Conservation (phyloP, 2,113 vertebrate species). For the Zapornia atra region DNA sequence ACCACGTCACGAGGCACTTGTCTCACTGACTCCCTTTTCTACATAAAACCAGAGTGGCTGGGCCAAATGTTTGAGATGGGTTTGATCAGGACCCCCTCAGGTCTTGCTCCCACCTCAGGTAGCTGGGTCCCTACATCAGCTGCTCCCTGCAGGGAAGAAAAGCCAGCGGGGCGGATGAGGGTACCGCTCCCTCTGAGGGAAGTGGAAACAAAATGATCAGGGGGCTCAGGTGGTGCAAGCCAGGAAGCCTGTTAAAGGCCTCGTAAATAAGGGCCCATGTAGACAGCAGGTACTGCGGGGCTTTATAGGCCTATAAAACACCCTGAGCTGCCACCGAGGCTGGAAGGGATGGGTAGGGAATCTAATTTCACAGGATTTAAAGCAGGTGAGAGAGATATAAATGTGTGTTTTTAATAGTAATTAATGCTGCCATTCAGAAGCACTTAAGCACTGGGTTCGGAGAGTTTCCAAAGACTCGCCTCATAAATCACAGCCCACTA, state of each 20-base stretch:
- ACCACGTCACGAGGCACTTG: background rate
- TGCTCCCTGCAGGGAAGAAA: background rate
- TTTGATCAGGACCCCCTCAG: background rate
- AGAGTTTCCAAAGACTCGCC: conserved; percentile 38
- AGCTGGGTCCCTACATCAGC: background rate
- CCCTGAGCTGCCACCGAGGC: conserved; percentile 48
- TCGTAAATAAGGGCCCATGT: conserved; percentile 61
- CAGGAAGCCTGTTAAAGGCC: conserved; percentile 50
- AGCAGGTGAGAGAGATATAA: conserved; percentile 74
- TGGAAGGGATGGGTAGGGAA: conserved; percentile 64
- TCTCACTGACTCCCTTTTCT: background rate
- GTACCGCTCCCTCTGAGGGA: background rate
- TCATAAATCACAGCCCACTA: conserved; percentile 42
- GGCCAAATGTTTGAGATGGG: background rate
- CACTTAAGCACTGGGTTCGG: conserved; percentile 55
- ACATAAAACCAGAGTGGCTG: background rate
- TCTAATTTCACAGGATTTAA: conserved; percentile 77
- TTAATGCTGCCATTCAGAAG: conserved; percentile 70
- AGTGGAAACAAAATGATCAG: background rate
- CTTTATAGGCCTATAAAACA: conserved; percentile 74
- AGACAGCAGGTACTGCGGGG: conserved; percentile 61
- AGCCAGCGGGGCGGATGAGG: background rate
- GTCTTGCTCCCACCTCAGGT: background rate
- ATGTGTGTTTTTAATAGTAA: conserved; percentile 75
- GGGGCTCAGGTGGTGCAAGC: conserved; percentile 25